These are phyloP conservation scores for Poeciliopsis paucimaculata DNA, from an alignment of 2,797 vertebrate genomes.

Conservation along the genomic window DNA sequence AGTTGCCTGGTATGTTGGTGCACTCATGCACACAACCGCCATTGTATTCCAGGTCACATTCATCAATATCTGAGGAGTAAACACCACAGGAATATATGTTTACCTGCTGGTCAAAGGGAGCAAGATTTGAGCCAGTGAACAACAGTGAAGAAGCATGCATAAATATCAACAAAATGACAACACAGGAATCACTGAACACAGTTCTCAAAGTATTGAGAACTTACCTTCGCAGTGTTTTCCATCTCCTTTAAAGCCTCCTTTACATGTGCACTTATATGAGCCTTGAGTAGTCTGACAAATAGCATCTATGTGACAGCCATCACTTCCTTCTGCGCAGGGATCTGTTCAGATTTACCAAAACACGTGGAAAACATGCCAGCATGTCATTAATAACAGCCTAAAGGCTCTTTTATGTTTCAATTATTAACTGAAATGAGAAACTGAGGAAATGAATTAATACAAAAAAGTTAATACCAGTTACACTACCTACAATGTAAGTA, in stretches of 20 bases:
- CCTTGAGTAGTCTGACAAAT: constrained; percentile 93
- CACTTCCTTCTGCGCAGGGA: constrained; percentile 89
- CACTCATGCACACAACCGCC: constrained; percentile 98
- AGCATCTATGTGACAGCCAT: constrained; percentile 94
- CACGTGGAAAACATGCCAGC: background rate
- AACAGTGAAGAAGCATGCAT: no score
- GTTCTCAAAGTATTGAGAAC: background rate
- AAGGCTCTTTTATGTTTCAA: background rate
- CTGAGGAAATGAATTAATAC: background rate
- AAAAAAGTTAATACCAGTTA: background rate
- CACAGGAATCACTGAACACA: background rate
- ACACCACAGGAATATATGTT: constrained; percentile 61
- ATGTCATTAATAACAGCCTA: background rate
- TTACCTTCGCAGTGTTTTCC: constrained; percentile 92
- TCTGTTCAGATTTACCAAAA: constrained; percentile 77
- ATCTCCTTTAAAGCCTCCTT: constrained; percentile 92
- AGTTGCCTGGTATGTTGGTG: constrained; percentile 97
- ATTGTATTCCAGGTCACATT: constrained; percentile 93
- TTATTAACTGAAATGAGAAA: background rate
- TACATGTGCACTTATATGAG: constrained; percentile 95
- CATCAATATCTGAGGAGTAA: constrained; percentile 89
- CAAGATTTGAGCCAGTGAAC: background rate
- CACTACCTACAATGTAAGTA: background rate
- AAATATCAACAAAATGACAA: background rate
- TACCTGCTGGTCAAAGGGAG: background rate